These are phyloP conservation scores for Sycophila texana DNA, from an alignment of 2,888 invertebrate species.

Conservation along the genomic window DNA sequence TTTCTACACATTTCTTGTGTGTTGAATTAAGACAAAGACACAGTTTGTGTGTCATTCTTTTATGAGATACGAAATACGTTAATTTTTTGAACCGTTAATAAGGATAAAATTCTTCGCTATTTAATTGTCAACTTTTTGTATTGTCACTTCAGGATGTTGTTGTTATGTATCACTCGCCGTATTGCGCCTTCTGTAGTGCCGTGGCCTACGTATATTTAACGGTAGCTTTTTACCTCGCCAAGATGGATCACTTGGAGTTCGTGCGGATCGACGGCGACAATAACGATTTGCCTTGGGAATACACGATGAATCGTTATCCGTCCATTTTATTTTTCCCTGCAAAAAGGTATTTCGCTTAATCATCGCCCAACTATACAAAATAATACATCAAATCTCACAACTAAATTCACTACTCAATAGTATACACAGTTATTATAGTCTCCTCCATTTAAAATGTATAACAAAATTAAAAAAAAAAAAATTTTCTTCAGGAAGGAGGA, in stretches of 20 bases:
- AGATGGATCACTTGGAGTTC: slow-evolving; percentile 78
- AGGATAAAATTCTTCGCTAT: not conserved
- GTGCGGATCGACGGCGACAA: slow-evolving; percentile 87
- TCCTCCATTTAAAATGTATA: not conserved
- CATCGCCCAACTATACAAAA: not conserved
- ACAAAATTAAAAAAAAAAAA: not conserved
- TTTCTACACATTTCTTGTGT: too few relatives aligned
- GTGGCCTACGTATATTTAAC: slow-evolving; percentile 83
- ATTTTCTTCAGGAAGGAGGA: slow-evolving; percentile 80
- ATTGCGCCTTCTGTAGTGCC: slow-evolving; percentile 86
- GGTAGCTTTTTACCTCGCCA: slow-evolving; percentile 80
- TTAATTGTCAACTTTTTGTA: too few relatives aligned
- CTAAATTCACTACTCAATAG: not conserved
- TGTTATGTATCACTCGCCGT: slow-evolving; percentile 86
- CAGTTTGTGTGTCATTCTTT: too few relatives aligned
- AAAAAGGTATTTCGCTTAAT: slow-evolving; percentile 76
- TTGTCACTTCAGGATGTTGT: slow-evolving; percentile 82
- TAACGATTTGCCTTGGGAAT: slow-evolving; percentile 93
- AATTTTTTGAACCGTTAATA: too few relatives aligned
- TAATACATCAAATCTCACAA: not conserved
- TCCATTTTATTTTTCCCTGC: slow-evolving; percentile 88
- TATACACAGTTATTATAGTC: not conserved
- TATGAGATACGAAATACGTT: too few relatives aligned
- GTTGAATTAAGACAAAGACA: too few relatives aligned
- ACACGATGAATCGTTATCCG: slow-evolving; percentile 87